Evolutionary conservation across 23 tunicate genomes (phyloP), one percentile per base, ranked within the genome.

Genomic region (Styela clava): DNA sequence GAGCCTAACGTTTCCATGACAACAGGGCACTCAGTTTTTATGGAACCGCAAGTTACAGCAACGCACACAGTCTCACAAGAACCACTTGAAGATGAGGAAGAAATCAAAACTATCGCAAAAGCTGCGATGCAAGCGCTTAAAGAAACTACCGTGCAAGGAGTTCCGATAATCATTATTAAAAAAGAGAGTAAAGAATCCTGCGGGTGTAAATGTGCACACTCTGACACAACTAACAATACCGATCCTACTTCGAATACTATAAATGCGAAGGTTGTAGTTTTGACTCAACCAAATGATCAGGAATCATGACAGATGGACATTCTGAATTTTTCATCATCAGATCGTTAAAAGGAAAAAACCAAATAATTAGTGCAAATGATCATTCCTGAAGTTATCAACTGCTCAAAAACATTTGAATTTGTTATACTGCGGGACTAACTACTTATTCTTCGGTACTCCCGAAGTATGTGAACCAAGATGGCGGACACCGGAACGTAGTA

Each of bases 81-180:
- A 27, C 65, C 64, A 7, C 22, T 76, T 0, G 81, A 79, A 21
- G 83, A 79, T 64, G 83, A 79, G 63, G 78, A 73, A 16, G 81
- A 76, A 18, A 76, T 76, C 16, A 36, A 76, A 76, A 33, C 64
- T 33, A 76, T 91, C 29, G 79, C 97, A 22, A 70, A 91, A 83
- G 88, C 84, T 19, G 97, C 97, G 20, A 91, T 91, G 88, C 87
- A 87, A 67, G 97, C 91, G 28, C 23, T 76, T 1, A 25, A 76
- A 52, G 64, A 76, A 21, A 44, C 33, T 18, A 33, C 64, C 16
- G 65, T 91, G 31, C 78, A 86, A 52, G 97, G 97, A 19, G 87
- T 83, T 22, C 97, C 97, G 2, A 86, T 91, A 31, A 88, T 91
- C 30, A 86, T 91, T 44, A 91, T 91, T n/a, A 86, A 91, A 67